A percentile compares a stretch with the other conserved stretches of the same genome.
Conservation (phyloP, 2,113 vertebrate genomes). For the Fukomys damarensis region DNA sequence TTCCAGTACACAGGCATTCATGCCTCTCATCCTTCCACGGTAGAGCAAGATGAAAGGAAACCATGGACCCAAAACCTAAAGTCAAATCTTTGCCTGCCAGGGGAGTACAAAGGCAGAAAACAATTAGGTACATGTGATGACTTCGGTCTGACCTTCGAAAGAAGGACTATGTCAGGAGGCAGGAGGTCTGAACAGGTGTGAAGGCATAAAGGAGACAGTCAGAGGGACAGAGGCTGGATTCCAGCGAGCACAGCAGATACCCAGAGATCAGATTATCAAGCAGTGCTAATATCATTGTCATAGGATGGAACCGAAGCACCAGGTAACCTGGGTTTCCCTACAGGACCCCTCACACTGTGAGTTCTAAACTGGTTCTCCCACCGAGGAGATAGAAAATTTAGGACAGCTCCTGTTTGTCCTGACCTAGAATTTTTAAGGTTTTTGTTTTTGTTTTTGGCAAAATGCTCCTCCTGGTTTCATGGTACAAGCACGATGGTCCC, state of each 20-base stretch:
- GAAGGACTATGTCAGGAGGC: background rate
- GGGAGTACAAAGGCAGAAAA: background rate
- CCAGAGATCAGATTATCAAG: background rate
- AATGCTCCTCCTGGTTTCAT: background rate
- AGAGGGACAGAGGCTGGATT: background rate
- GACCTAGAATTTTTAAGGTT: slow-evolving; percentile 2
- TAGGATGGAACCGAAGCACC: background rate
- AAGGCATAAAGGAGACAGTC: background rate
- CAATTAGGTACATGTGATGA: background rate
- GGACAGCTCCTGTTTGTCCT: background rate
- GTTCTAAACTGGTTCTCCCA: background rate
- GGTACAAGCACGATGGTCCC: background rate
- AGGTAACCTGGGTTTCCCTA: background rate
- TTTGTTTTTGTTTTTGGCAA: background rate
- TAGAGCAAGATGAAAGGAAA: background rate
- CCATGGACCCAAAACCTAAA: background rate
- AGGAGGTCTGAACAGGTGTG: rapidly evolving
- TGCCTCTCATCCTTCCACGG: rapidly evolving
- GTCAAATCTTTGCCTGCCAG: background rate
- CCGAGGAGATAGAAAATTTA: background rate
- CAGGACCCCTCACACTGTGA: background rate
- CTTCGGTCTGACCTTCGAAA: background rate
- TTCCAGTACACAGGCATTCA: background rate
- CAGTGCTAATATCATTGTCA: rapidly evolving
- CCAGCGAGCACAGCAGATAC: background rate